These are phyloP conservation scores for Drepanosiphum platanoidis DNA, from an alignment of 2,888 invertebrate species.

Conservation along the genomic window DNA sequence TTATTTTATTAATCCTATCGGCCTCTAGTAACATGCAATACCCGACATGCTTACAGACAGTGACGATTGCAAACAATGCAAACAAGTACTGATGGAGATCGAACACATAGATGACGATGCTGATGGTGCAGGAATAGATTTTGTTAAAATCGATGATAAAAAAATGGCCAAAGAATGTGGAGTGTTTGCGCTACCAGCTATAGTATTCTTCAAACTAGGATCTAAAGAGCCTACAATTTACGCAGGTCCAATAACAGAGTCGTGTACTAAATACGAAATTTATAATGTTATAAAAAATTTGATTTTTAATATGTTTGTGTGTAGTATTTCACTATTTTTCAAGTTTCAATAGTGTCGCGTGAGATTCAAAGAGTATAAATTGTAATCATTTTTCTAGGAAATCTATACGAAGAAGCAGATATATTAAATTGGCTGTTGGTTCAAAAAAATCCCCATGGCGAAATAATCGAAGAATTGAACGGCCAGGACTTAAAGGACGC, in stretches of 20 bases:
- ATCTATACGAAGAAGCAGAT: conserved; percentile 86
- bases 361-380: neutral
- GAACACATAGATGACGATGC: conserved; percentile 95
- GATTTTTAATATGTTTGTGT: too few species aligned
- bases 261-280: neutral
- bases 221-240: conserved; percentile 91
- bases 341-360: too few species aligned
- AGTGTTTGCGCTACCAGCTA: conserved; percentile 89
- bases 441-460: conserved; percentile 91
- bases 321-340: neutral
- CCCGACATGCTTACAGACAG: too few species aligned
- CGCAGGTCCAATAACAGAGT: conserved; percentile 73
- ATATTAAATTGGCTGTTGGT: conserved; percentile 90
- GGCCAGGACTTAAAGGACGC: conserved; percentile 80
- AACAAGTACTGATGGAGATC: conserved; percentile 84
- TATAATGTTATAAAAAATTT: too few species aligned
- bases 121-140: conserved; percentile 88
- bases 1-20: too few species aligned
- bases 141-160: conserved; percentile 90
- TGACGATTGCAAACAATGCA: conserved; percentile 94
- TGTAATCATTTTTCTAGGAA: conserved; percentile 71
- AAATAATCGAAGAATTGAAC: conserved; percentile 87
- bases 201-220: conserved; percentile 87
- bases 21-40: too few species aligned
- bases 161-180: conserved; percentile 87